Evolutionary conservation across 2,797 vertebrate genomes (phyloP).

Genomic region (Gouania willdenowi): DNA sequence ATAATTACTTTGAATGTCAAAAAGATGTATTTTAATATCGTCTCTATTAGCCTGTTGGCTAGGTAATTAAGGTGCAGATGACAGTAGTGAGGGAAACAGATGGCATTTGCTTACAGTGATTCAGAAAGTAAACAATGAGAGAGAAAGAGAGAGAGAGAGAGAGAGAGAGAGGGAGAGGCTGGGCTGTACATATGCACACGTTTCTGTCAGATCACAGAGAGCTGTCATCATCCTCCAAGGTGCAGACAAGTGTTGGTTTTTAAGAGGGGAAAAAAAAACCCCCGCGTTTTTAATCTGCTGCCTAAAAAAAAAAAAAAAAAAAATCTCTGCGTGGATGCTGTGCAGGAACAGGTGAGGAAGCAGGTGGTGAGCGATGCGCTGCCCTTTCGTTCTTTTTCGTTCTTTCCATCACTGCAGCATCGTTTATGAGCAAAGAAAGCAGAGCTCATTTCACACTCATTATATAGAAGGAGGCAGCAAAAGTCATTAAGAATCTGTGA

Average conservation of each 20-base stretch:
- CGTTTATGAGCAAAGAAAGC: no score
- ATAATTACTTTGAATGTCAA: slow-evolving; percentile 99
- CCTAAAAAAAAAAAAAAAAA: no score
- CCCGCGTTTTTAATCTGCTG: slow-evolving; percentile 19
- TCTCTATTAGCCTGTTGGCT: slow-evolving; percentile 98
- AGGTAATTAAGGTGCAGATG: slow-evolving; percentile 98
- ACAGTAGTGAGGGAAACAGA: slow-evolving; percentile 95
- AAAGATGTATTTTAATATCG: slow-evolving; percentile 99
- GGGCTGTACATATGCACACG: slow-evolving; percentile 31
- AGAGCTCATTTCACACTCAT: no score
- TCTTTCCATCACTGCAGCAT: no score
- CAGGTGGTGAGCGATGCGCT: slow-evolving; percentile 38
- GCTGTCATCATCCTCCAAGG: slow-evolving; percentile 26
- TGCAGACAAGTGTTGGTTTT: slow-evolving; percentile 30
- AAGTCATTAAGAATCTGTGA: no score
- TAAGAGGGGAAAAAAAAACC: neutral
- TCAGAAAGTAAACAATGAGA: slow-evolving; percentile 92
- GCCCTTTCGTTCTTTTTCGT: no score
- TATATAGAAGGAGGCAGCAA: no score
- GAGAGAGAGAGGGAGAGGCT: slow-evolving; percentile 76
- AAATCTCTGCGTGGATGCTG: neutral
- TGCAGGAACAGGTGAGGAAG: slow-evolving; percentile 48
- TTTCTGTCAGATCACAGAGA: slow-evolving; percentile 10
- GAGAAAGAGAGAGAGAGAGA: slow-evolving; percentile 75
- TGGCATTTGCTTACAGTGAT: slow-evolving; percentile 98